Evolutionary conservation across 2,888 invertebrate species (phyloP).

Genomic region (Folsomia manolachei): DNA sequence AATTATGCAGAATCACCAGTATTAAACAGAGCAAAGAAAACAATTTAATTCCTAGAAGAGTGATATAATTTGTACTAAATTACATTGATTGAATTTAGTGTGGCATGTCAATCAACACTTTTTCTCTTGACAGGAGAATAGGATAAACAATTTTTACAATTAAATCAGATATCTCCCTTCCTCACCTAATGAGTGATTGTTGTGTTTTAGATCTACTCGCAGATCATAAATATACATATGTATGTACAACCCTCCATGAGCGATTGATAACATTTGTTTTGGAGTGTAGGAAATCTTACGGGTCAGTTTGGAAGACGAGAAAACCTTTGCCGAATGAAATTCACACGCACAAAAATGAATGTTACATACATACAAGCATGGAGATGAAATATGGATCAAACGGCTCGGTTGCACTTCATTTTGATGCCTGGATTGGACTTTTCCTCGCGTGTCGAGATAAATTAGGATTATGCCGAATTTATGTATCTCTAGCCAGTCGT

Average conservation of each 20-base stretch:
- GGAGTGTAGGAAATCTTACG: no score
- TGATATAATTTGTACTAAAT: not conserved
- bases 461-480: conserved; percentile 3
- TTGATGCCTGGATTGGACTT: not conserved
- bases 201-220: not conserved
- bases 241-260: no score
- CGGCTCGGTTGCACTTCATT: not conserved
- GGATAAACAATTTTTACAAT: not conserved
- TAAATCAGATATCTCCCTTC: not conserved
- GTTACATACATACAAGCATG: not conserved
- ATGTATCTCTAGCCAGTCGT: no score
- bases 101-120: not conserved
- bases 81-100: not conserved
- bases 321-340: not conserved
- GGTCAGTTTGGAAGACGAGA: not conserved
- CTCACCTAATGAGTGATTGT: conserved; percentile 2
- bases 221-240: no score
- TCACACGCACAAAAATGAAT: not conserved
- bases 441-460: not conserved
- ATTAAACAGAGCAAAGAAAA: not conserved
- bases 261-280: no score
- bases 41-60: not conserved
- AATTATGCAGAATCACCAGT: not conserved
- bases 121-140: not conserved
- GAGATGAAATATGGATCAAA: conserved; percentile 1